A percentile compares a stretch with the other conserved stretches of the same genome.
phyloP scores from a whole-genome alignment of 2,797 vertebrate species.

The Propithecus deckenii region DNA sequence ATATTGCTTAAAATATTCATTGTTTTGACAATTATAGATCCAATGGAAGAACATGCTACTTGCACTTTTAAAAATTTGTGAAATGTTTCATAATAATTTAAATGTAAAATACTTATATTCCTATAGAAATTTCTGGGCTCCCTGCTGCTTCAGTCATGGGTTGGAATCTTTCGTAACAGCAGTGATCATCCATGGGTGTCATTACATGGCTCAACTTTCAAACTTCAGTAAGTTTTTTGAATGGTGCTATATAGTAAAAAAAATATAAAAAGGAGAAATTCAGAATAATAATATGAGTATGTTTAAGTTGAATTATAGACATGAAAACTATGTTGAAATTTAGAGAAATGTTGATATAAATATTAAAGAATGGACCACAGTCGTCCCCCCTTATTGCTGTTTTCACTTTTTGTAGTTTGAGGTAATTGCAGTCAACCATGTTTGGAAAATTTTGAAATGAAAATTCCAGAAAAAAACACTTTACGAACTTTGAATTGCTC shows the following conservation, averaged over 20 bases:
- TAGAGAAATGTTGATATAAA: not conserved
- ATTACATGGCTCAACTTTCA: not conserved
- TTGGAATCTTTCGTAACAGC: not conserved
- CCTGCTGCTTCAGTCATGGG: fast-evolving
- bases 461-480: not conserved
- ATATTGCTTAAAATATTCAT: not conserved
- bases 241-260: not conserved
- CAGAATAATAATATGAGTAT: not conserved
- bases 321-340: not conserved
- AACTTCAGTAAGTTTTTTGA: not conserved
- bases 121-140: not conserved
- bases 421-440: too few relatives aligned
- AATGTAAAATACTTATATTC: not conserved
- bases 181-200: not conserved
- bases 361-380: not conserved
- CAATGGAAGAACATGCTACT: not conserved
- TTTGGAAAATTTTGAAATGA: too few relatives aligned
- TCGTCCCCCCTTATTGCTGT: not conserved
- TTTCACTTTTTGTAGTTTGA: not conserved
- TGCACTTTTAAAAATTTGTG: not conserved
- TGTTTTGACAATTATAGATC: not conserved
- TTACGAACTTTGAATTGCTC: not conserved
- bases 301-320: not conserved
- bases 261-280: not conserved
- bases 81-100: not conserved